Evolutionary conservation across 2,888 invertebrate genomes (phyloP), one percentile per base, ranked within the genome.

Genomic region (Arge pagana): DNA sequence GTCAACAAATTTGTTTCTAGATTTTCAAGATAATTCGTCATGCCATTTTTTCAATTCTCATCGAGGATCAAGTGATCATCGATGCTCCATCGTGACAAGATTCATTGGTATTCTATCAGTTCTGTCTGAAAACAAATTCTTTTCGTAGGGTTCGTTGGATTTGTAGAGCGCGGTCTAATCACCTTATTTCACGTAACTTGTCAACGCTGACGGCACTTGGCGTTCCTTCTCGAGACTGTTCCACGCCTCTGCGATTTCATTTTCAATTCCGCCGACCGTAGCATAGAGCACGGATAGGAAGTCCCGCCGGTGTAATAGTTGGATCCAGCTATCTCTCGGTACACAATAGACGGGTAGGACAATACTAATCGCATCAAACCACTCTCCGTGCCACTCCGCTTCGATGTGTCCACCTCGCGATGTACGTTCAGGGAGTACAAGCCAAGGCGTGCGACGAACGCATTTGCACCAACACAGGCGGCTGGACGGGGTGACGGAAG

Each of bases 301-400:
- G 58, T 58, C 60, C 59, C 61, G 55, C 53, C 52, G 45, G 45
- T 45, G 35, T 45, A 33, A 23, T 33, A 19, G 33, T 45, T 35
- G 57, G 60, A 60, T 60, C 63, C 58, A 56, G 61, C 62, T 64
- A 64, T 65, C 63, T 63, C 61, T 61, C 63, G 61, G 59, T 51
- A 58, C 56, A 63, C 61, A 62, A 62, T 63, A 58, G 58, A 61
- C 57, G 59, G n/a, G n/a, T 61, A 56, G 62, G 64, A 67, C 65
- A 68, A 67, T 66, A 62, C 63, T 67, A 68, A 66, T 67, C 66
- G 64, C 65, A 67, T 68, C 63, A 67, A 60, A 63, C 61, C 61
- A 56, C 61, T 57, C 58, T 55, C 45, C 37, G 57, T 52, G 48
- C 48, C 52, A 57, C 55, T n/a, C 7, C 11, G 28, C 3, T 21